These are phyloP conservation scores for Nephrotoma appendiculata DNA, from an alignment of 2,888 invertebrate genomes.

Conservation along the genomic window DNA sequence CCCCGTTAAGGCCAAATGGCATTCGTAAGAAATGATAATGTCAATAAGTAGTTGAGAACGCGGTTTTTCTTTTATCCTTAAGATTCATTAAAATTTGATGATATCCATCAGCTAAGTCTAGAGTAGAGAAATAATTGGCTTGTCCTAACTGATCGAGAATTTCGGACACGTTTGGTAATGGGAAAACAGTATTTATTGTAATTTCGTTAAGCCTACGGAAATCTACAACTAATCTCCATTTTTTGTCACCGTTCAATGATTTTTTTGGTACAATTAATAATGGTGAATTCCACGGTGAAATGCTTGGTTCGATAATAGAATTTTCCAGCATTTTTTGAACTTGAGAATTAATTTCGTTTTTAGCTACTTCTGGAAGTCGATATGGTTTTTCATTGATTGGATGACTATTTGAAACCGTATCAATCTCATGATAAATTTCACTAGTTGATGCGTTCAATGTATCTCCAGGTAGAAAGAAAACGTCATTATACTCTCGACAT, in stretches of 20 bases:
- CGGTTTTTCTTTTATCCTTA: slow-evolving; percentile 13
- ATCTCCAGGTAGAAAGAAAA: too few species aligned
- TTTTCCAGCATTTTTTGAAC: neutral
- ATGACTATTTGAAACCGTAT: neutral
- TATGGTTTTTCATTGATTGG: neutral
- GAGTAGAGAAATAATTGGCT: slow-evolving; percentile 9
- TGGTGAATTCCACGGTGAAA: neutral
- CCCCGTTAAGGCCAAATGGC: neutral
- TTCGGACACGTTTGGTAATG: slow-evolving; percentile 10
- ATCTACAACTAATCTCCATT: neutral
- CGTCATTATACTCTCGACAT: too few species aligned
- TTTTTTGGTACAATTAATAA: neutral
- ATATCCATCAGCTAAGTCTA: slow-evolving; percentile 11
- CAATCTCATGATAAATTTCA: neutral
- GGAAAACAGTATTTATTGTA: neutral
- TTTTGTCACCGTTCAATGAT: neutral
- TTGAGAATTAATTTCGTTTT: neutral
- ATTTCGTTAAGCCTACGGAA: neutral
- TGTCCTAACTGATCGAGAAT: slow-evolving; percentile 12
- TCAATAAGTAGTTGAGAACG: slow-evolving; percentile 11
- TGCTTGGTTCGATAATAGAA: neutral
- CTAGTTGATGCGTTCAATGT: neutral
- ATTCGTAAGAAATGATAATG: neutral
- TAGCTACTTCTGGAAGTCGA: neutral
- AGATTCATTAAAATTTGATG: slow-evolving; percentile 10